Evolutionary conservation across 2,113 vertebrate species (phyloP), one percentile per base, ranked within the genome.

Genomic region (Heterochromis multidens): DNA sequence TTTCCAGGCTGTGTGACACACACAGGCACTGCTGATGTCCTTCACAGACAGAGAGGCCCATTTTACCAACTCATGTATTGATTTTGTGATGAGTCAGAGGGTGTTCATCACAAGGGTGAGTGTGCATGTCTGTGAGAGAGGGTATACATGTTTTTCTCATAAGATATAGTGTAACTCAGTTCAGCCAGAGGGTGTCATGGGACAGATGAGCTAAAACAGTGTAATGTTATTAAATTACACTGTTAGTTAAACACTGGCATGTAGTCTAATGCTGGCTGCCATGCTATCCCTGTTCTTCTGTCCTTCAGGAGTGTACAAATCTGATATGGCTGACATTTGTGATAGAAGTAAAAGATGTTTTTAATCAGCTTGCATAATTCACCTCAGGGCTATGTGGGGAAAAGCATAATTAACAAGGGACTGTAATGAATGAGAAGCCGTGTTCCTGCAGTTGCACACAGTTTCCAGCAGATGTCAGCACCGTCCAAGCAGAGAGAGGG

Each of bases 81-180:
- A 94, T 94, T 92, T 87, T 83, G 52, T 57, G 87, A 89, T 94
- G 92, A 94, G 92, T 95, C 94, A 95, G 91, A 90, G 86, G 77
- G 84, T 88, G 81, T 83, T 90, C 89, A 89, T 91, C 86, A 84
- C 89, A 79, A 88, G 80, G 87, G 76, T 58, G 31, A 76, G 77
- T 31, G 33, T 57, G 76, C 74, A 77, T 72, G 58, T 40, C 52
- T 33, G 67, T 49, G 46, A 12, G 33, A 57, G 43, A 46, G 52
- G 11, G 27, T 46, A 33, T 79, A 25, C 29, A 60, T 74, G 54
- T 25, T 72, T 84, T 31, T 90, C 80, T 83, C 54, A 76, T 72
- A 82, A 85, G 25, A 81, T 4, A 35, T 77, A 74, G 83, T 84
- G 46, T 82, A 82, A 81, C 78, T 74, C 43, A 23, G 27, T 54